Evolutionary conservation across 2,113 vertebrate genomes (phyloP).

Genomic region (Chiloscyllium plagiosum): DNA sequence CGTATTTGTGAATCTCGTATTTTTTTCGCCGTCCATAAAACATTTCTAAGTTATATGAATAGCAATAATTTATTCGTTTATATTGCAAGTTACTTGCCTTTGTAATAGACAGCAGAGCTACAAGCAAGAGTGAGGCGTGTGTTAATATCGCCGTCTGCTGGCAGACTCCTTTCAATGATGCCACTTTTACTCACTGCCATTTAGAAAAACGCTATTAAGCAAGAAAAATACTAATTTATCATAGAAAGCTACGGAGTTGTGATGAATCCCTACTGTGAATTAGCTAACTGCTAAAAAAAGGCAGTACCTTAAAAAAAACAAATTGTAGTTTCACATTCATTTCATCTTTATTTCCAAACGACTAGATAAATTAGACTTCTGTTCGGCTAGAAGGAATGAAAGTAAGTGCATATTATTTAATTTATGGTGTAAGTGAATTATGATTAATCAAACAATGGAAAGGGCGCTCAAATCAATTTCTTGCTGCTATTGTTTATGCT

Average conservation of each 20-base stretch:
- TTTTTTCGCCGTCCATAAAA: not conserved
- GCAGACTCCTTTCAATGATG: not conserved
- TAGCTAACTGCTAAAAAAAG: not conserved
- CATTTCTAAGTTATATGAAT: slow-evolving; percentile 27
- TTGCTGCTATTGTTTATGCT: slow-evolving; percentile 43
- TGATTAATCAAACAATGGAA: slow-evolving; percentile 47
- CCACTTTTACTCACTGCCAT: not conserved
- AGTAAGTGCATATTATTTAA: slow-evolving; percentile 50
- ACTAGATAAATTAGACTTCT: slow-evolving; percentile 9
- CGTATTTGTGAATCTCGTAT: not conserved
- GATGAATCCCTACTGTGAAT: not conserved
- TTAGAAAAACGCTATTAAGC: not conserved
- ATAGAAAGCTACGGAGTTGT: not conserved
- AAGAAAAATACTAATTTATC: not conserved
- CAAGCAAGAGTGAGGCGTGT: not conserved
- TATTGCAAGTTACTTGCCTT: slow-evolving; percentile 32
- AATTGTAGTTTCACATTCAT: not conserved
- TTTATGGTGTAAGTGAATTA: slow-evolving; percentile 43
- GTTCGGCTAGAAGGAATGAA: slow-evolving; percentile 44
- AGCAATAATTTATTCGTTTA: slow-evolving; percentile 34
- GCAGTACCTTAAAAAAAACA: not conserved
- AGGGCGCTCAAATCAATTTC: slow-evolving; percentile 44
- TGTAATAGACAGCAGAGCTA: not conserved
- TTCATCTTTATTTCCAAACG: not conserved
- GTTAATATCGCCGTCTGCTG: slow-evolving; percentile 35